A percentile compares a stretch with the other conserved stretches of the same genome.
These are phyloP conservation scores for Riptortus pedestris DNA, from an alignment of 1,140 invertebrate species.

Conservation along the genomic window DNA sequence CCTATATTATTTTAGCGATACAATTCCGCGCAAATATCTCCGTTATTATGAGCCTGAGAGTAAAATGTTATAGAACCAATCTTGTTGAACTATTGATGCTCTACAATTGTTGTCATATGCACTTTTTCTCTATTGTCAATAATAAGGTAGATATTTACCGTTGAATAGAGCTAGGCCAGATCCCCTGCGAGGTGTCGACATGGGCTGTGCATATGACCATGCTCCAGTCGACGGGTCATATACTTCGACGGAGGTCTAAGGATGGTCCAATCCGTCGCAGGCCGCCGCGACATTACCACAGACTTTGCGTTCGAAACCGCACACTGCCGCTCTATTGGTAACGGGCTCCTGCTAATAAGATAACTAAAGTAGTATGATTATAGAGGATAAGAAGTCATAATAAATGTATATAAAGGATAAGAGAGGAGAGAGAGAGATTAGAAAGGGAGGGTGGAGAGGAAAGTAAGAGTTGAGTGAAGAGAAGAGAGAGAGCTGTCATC, in stretches of 20 bases:
- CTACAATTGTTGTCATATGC: too few species aligned
- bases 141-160: constrained; percentile 36
- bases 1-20: too few species aligned
- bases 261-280: constrained; percentile 70
- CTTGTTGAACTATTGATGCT: too few species aligned
- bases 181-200: constrained; percentile 56
- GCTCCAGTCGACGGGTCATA: constrained; percentile 50
- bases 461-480: neutral
- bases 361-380: neutral
- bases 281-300: constrained; percentile 74
- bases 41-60: too few species aligned
- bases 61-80: too few species aligned
- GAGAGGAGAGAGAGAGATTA: neutral
- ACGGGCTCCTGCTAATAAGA: constrained; percentile 43
- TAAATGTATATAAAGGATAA: neutral
- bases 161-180: constrained; percentile 54
- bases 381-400: neutral
- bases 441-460: neutral
- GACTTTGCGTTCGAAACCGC: constrained; percentile 51
- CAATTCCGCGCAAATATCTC: too few species aligned
- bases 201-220: constrained; percentile 42
- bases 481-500: neutral
- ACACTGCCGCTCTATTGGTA: constrained; percentile 72
- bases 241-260: constrained; percentile 57
- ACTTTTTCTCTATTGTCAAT: too few species aligned